Conservation (phyloP, 2,113 vertebrate genomes). For the Rostratula benghalensis region DNA sequence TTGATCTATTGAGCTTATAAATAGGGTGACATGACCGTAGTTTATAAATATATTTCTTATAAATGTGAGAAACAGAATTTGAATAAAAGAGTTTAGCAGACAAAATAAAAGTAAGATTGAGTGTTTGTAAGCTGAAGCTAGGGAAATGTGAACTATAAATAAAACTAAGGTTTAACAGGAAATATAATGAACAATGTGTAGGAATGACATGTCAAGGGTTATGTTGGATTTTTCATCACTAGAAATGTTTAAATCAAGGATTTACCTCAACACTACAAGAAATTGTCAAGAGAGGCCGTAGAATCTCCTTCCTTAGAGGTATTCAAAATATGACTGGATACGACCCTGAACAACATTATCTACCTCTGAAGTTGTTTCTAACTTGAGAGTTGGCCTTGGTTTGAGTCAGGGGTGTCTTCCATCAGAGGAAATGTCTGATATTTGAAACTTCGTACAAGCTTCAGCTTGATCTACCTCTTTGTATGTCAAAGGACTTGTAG, state of each 20-base stretch:
- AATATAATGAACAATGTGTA: not conserved
- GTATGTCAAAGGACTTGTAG: not conserved
- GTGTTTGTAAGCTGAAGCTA: not conserved
- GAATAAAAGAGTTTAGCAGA: not conserved
- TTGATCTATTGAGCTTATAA: not conserved
- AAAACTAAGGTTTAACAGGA: not conserved
- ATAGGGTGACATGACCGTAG: not conserved
- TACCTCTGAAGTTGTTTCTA: not conserved
- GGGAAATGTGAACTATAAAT: constrained; percentile 19
- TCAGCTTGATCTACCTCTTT: not conserved
- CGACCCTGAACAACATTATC: not conserved
- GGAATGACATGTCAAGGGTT: constrained; percentile 34
- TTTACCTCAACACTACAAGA: not conserved
- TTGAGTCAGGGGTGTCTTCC: not conserved
- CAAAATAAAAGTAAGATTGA: constrained; percentile 20
- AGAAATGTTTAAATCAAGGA: constrained; percentile 28
- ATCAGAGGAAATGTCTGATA: not conserved
- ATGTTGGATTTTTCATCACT: constrained; percentile 18
- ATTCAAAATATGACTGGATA: not conserved
- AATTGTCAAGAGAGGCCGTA: not conserved
- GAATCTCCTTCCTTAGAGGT: not conserved
- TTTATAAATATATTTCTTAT: not conserved
- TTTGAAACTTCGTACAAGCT: not conserved
- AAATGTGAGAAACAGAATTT: not conserved
- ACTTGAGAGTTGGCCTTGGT: constrained; percentile 2